These are phyloP conservation scores for Pristis pectinata DNA, from an alignment of 2,797 vertebrate species.

Conservation along the genomic window DNA sequence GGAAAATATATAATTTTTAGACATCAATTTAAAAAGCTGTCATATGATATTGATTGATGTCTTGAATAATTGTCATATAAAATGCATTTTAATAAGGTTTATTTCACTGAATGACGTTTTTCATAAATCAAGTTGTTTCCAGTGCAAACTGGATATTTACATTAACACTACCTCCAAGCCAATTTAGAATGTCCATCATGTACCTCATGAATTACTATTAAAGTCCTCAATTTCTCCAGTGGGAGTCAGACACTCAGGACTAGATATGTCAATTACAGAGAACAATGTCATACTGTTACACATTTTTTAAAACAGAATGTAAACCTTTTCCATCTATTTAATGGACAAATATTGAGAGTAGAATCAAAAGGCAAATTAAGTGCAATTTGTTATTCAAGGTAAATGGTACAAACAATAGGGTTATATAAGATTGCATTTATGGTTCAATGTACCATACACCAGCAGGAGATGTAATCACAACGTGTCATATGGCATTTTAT, in stretches of 20 bases:
- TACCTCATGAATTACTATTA: conserved; percentile 35
- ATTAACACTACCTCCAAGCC: conserved; percentile 28
- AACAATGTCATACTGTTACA: conserved; percentile 28
- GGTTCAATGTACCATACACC: conserved; percentile 18
- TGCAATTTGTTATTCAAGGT: conserved; percentile 36
- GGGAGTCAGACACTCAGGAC: conserved; percentile 12
- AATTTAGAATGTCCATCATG: conserved; percentile 23
- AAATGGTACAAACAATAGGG: conserved; percentile 34
- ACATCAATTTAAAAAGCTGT: conserved; percentile 35
- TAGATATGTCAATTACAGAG: conserved; percentile 35
- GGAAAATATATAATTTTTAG: conserved; percentile 24
- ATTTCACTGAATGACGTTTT: conserved; percentile 27
- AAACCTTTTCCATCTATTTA: conserved; percentile 24
- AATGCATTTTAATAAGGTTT: conserved; percentile 37
- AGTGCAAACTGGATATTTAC: conserved; percentile 25
- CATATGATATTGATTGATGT: conserved; percentile 33
- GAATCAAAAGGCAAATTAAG: conserved; percentile 26
- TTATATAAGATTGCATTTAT: conserved; percentile 33
- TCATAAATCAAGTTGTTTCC: conserved; percentile 36
- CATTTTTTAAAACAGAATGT: conserved; percentile 34
- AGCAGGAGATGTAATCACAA: conserved; percentile 32
- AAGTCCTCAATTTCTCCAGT: conserved; percentile 32
- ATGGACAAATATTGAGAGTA: conserved; percentile 35
- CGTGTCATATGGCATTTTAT: conserved; percentile 36
- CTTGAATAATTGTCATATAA: conserved; percentile 34